These are phyloP conservation scores for Euzetes globulus DNA, from an alignment of 2,888 invertebrate species.

Conservation along the genomic window DNA sequence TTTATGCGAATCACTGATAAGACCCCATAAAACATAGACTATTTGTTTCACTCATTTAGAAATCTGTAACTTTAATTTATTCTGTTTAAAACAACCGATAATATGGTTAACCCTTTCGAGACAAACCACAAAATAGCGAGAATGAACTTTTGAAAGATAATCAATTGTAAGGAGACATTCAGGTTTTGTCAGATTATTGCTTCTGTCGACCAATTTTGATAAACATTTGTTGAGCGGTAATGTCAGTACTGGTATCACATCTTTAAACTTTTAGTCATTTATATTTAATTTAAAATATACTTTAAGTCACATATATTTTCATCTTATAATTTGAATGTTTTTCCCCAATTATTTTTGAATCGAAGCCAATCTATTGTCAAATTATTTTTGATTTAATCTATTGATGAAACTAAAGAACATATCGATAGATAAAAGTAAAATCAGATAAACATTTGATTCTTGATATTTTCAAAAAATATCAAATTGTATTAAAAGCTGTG, in stretches of 20 bases:
- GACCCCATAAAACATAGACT: not conserved
- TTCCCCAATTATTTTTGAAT: not conserved
- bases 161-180: no score
- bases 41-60: not conserved
- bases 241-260: not conserved
- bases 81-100: not conserved
- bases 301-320: constrained; percentile 8
- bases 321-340: not conserved
- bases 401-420: not conserved
- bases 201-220: no score
- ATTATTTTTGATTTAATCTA: not conserved
- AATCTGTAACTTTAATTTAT: not conserved
- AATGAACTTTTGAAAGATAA: no score
- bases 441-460: not conserved
- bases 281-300: not conserved
- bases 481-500: constrained; percentile 16
- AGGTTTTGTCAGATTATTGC: no score
- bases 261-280: not conserved
- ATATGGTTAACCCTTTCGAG: not conserved
- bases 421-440: not conserved
- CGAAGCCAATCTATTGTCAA: not conserved
- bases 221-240: not conserved
- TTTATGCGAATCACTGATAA: not conserved
- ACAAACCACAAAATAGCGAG: no score
- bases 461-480: not conserved